A percentile compares a stretch with the other conserved stretches of the same genome.
phyloP scores from a whole-genome alignment of 2,113 vertebrate genomes.

The Onychostoma macrolepis region DNA sequence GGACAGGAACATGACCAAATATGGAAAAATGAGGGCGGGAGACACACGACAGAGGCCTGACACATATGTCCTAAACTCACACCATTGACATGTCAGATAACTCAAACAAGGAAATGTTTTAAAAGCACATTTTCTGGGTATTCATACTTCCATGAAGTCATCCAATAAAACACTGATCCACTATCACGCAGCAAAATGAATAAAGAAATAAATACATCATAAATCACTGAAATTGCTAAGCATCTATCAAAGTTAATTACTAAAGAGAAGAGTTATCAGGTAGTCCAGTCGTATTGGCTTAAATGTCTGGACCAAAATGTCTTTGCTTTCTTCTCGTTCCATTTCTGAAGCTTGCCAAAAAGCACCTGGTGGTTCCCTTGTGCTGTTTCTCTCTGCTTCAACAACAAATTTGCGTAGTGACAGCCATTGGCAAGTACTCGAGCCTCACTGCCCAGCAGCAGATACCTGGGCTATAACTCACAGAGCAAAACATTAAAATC shows the following conservation, averaged over 20 bases:
- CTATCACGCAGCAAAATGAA: neutral
- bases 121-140: neutral
- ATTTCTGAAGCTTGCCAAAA: conserved; percentile 57
- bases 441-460: conserved; percentile 64
- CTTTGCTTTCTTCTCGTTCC: conserved; percentile 42
- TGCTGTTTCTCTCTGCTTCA: conserved; percentile 58
- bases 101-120: neutral
- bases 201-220: conserved; percentile 13
- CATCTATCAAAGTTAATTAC: conserved; percentile 23
- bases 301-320: conserved; percentile 37
- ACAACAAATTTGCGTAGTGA: conserved; percentile 70
- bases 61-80: too few species aligned
- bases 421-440: conserved; percentile 64
- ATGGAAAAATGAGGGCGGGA: too few species aligned
- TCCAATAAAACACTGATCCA: neutral
- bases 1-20: too few species aligned
- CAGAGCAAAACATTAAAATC: conserved; percentile 63
- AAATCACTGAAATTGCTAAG: conserved; percentile 1
- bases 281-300: conserved; percentile 40
- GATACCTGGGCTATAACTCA: conserved; percentile 66
- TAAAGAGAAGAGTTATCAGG: conserved; percentile 35
- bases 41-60: too few species aligned
- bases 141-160: too few species aligned
- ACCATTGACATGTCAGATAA: neutral
- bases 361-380: conserved; percentile 64